Evolutionary conservation across 2,888 invertebrate genomes (phyloP), one percentile per base, ranked within the genome.

Genomic region (Perdita meconis): DNA sequence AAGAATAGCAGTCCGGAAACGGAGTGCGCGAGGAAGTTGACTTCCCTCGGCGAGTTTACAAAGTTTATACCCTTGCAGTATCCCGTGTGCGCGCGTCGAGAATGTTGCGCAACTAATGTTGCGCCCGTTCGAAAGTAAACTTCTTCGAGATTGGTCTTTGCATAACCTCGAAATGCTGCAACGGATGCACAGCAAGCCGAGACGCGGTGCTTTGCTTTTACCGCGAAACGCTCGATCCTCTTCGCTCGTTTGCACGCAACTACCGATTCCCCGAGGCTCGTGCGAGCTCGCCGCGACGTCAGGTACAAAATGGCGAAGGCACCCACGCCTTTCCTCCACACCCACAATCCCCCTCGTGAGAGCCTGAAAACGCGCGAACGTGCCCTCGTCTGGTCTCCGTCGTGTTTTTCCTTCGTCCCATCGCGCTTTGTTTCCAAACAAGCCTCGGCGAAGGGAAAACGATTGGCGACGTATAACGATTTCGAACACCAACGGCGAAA

Each of bases 241-340:
- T 22, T 16, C 67, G 53, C n/a, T 36, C 19, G n/a, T 56, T 63
- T 51, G 16, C 38, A 44, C 19, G 30, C 74, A 53, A 71, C 80
- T 77, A 79, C 69, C 82, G 80, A 76, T 78, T 73, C 77, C 67
- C 63, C 70, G 64, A 42, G 77, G 73, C 78, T 83, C 78, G 60
- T 63, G 83, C 82, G 63, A 72, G 67, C 81, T 82, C 86, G 84
- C 78, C 86, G 78, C 79, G 75, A 78, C 78, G 86, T 89, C 87
- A 86, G 87, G 78, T 86, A 85, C 80, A 85, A 84, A 87, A 88
- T 87, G 82, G 78, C 78, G 36, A 50, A 73, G 60, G 73, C 88
- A 78, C 89, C 88, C 85, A 88, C 88, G 80, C 80, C 59, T 47
- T 72, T 50, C 53, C 78, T 76, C 63, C 76, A 65, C 78, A 70